phyloP scores from a whole-genome alignment of 2,888 invertebrate genomes.

The Polylopha cassiicola region DNA sequence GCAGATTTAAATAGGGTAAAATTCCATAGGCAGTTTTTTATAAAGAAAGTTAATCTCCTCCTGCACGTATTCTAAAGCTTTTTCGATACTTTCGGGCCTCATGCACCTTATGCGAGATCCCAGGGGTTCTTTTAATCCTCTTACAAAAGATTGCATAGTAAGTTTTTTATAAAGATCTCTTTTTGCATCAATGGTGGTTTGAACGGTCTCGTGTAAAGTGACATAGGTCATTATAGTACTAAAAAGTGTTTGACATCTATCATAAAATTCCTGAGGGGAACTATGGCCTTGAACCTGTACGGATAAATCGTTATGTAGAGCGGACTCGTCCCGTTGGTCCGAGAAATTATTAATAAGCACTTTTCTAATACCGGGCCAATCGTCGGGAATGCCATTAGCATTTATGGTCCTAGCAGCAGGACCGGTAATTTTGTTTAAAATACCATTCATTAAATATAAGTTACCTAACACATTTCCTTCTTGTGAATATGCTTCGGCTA shows the following conservation, averaged over 20 bases:
- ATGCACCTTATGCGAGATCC: slow-evolving; percentile 31
- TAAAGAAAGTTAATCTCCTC: slow-evolving; percentile 31
- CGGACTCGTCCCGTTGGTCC: slow-evolving; percentile 30
- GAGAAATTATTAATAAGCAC: slow-evolving; percentile 30
- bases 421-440: slow-evolving; percentile 25
- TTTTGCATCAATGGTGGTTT: slow-evolving; percentile 25
- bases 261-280: slow-evolving; percentile 26
- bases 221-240: slow-evolving; percentile 21
- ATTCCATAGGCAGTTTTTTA: too few relatives aligned
- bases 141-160: slow-evolving; percentile 27
- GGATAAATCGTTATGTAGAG: slow-evolving; percentile 29
- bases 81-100: slow-evolving; percentile 28
- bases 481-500: slow-evolving; percentile 7
- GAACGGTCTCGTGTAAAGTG: slow-evolving; percentile 24
- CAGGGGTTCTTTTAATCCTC: slow-evolving; percentile 27
- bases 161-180: slow-evolving; percentile 26
- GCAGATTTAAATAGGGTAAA: too few relatives aligned
- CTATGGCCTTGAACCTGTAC: slow-evolving; percentile 23
- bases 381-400: slow-evolving; percentile 28
- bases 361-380: slow-evolving; percentile 27
- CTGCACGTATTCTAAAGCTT: slow-evolving; percentile 29
- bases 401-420: slow-evolving; percentile 29
- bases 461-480: slow-evolving; percentile 15
- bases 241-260: slow-evolving; percentile 14
- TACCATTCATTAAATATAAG: slow-evolving; percentile 21